Base-by-base conservation (phyloP, 2,797 vertebrate genomes). In the Ciconia nigra region DNA sequence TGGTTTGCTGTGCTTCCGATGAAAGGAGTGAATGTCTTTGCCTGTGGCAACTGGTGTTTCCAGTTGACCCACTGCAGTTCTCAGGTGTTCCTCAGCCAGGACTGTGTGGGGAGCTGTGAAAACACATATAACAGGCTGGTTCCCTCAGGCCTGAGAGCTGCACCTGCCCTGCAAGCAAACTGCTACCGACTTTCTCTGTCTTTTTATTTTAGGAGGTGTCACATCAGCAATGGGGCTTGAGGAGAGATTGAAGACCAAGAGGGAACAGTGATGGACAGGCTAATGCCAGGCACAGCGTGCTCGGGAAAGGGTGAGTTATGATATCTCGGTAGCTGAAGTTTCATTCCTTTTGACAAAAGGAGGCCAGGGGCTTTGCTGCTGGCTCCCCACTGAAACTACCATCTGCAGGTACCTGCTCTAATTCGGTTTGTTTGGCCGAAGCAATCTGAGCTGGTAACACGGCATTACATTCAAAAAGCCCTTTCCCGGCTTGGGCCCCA, bases 401-500 rank as follows among this genome's bases (percentile, higher is more conserved):
- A 25, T 59, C 71, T 94, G 58, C 22, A 87, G n/a, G 41, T 55
- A 70, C 15, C 42, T 84, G 31, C 59, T 87, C 25, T 84, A 39
- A 71, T 77, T 57, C 57, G 24, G 11, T 29, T 85, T 63, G 47
- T 62, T 76, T 90, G 51, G 37, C 47, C 1, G 1, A 51, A 72
- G 42, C 13, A 83, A 62, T 59, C 41, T 74, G 37, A 39, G 17
- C 26, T 31, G 11, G 35, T 86, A 69, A 47, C 10, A 35, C 0
- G 0, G 11, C 11, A 39, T n/a, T 71, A 15, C 5, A 2, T 63
- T 69, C 31, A 49, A 46, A 58, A 65, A 52, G 4, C 20, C 24
- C 22, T 74, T 17, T 54, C 12, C n/a, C 0, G 0, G 8, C 47
- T 16, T 57, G 72, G 33, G 25, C 28, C 8, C 35, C 0, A 0